Evolutionary conservation across 1,140 invertebrate species (phyloP).

Genomic region (Choristoneura fumiferana): DNA sequence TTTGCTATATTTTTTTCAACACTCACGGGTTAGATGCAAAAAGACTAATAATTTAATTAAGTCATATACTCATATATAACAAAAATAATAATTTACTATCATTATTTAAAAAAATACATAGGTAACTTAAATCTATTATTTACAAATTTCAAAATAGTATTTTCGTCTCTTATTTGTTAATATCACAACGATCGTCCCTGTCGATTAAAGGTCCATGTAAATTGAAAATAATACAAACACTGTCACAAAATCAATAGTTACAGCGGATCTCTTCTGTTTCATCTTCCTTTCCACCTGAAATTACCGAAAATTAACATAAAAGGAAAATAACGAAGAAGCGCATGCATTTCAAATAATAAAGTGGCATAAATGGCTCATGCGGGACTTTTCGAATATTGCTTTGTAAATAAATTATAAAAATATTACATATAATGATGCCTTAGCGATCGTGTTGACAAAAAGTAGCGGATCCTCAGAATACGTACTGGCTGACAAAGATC

Average conservation of each 20-base stretch:
- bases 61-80: not conserved
- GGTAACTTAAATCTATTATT: conserved; percentile 19
- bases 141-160: conserved; percentile 20
- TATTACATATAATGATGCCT: no score
- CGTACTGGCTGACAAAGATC: no score
- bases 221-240: conserved; percentile 46
- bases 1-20: no score
- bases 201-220: conserved; percentile 50
- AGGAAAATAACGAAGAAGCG: conserved; percentile 47
- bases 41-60: not conserved
- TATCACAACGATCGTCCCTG: conserved; percentile 73
- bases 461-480: no score
- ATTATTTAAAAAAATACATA: conserved; percentile 1
- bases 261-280: conserved; percentile 65
- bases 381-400: not conserved
- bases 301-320: conserved; percentile 66
- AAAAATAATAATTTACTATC: conserved; percentile 4
- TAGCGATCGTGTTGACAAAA: no score
- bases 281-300: conserved; percentile 74
- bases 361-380: conserved; percentile 26
- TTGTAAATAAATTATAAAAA: no score
- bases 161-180: conserved; percentile 61
- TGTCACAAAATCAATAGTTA: conserved; percentile 62
- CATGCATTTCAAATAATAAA: conserved; percentile 36
- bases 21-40: no score